Conservation (phyloP, 2,113 vertebrate species). For the Notiomystis cincta region DNA sequence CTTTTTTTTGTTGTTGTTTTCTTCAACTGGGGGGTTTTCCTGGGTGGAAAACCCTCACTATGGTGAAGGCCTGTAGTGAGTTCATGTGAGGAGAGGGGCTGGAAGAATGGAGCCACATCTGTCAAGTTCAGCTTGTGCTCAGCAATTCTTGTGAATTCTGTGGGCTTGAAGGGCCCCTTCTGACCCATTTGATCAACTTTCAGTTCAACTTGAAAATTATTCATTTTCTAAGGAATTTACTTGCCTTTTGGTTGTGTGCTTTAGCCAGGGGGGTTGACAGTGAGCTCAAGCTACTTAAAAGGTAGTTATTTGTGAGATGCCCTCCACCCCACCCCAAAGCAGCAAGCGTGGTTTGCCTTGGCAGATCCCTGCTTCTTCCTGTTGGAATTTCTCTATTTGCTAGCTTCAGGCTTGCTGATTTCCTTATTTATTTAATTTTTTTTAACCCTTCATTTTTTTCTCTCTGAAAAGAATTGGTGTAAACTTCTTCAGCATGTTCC, state of each 20-base stretch:
- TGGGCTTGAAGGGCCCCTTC: not conserved
- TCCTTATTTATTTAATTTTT: not conserved
- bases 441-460: not conserved
- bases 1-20: not conserved
- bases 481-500: not conserved
- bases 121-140: not conserved
- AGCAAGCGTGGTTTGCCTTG: not conserved
- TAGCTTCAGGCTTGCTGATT: not conserved
- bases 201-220: not conserved
- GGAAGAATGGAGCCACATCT: not conserved
- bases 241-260: not conserved
- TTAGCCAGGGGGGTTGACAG: not conserved
- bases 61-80: not conserved
- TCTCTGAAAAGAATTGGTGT: not conserved
- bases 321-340: not conserved
- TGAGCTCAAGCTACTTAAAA: not conserved
- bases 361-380: not conserved
- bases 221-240: not conserved
- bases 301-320: not conserved
- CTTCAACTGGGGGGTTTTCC: not conserved
- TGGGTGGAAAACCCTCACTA: not conserved
- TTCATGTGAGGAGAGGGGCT: not conserved
- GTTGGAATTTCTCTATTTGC: not conserved
- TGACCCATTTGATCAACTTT: not conserved
- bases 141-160: not conserved